Percentiles rank a stretch among this genome's conserved stretches.
phyloP scores from a whole-genome alignment of 2,113 vertebrate species.

The Pagrus major region DNA sequence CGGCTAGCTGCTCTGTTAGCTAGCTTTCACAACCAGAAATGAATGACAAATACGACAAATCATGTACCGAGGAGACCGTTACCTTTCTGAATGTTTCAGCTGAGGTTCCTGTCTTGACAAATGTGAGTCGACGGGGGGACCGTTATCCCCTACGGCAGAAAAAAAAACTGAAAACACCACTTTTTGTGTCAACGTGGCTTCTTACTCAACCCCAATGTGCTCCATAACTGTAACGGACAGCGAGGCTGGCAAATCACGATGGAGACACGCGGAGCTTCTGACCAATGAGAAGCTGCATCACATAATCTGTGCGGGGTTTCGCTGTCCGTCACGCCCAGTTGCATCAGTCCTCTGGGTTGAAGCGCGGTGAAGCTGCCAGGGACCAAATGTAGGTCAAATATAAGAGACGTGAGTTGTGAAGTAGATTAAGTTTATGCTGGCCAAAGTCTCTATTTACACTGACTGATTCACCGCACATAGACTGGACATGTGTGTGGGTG shows the following conservation, averaged over 20 bases:
- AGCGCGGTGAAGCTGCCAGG: background rate
- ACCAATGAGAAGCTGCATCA: conserved; percentile 42
- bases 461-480: background rate
- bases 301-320: conserved; percentile 34
- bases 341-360: conserved; percentile 54
- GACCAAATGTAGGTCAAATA: conserved; percentile 48
- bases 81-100: conserved; percentile 30
- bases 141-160: background rate
- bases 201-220: background rate
- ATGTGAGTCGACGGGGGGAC: background rate
- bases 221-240: background rate
- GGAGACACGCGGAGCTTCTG: accelerated
- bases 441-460: background rate
- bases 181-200: conserved; percentile 81
- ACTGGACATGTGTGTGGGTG: background rate
- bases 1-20: conserved; percentile 40
- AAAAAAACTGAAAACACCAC: background rate
- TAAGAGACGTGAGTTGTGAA: background rate
- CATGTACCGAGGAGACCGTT: background rate
- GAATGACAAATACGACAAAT: background rate
- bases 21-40: background rate
- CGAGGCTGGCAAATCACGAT: conserved; percentile 58
- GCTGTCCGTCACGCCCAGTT: conserved; percentile 16
- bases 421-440: conserved; percentile 30
- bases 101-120: background rate